Base-by-base conservation (phyloP, 1,140 invertebrate species). In the Microplitis mediator region DNA sequence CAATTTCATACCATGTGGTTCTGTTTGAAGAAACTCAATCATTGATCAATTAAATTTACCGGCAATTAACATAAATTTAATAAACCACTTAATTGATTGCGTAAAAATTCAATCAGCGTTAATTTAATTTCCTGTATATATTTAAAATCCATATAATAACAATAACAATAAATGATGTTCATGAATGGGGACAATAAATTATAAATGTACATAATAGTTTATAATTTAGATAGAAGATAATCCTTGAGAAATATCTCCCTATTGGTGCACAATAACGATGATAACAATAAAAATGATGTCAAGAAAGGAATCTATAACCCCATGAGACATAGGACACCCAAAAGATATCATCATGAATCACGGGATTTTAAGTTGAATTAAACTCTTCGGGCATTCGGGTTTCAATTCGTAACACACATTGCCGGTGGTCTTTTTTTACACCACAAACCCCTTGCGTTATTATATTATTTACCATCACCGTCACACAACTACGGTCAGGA, bases 351-450 rank as follows among this genome's bases (percentile, higher is more conserved):
- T 73, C 77, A 82, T 85, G 82, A 84, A 85, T 85, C 82, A 84
- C 69, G 77, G 81, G 83, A 84, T 86, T 85, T 82, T 66, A 78
- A 80, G 79, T 79, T 79, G 83, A 85, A 85, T 85, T 84, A 83
- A 85, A 82, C 74, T 77, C 79, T 75, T 79, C 78, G 35, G 54
- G 56, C 62, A 35, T 77, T 71, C 74, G 77, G 80, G 81, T 84
- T 85, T 80, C 23, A 80, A 85, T 86, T 85, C 74, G 78, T 80
- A 80, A 81, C 60, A 74, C 62, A 50, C 77, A 31, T 36, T 71
- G 72, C 77, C 77, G 81, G 83, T 85, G 82, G 84, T 84, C 81
- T 76, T 78, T 78, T 36, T 62, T n/a, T 64, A 51, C 4, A 51
- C n/a, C 6, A 34, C 32, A 71, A 54, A 4, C 52, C 16, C 23